Percentiles rank a stretch among this genome's conserved stretches.
Evolutionary conservation across 2,888 invertebrate genomes (phyloP).

Genomic region (Amiota communis): DNA sequence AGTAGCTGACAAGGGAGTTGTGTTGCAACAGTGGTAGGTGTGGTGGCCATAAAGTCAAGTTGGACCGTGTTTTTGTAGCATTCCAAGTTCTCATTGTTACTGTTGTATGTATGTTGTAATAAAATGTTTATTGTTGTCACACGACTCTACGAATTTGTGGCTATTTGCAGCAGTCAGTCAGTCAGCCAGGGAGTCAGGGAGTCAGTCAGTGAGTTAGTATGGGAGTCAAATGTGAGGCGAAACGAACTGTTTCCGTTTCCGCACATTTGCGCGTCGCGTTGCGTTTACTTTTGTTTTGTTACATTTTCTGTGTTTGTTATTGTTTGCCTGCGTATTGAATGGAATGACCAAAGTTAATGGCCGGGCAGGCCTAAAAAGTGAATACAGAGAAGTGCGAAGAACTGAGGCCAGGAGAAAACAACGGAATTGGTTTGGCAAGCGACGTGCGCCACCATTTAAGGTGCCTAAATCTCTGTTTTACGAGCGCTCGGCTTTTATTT

Average conservation of each 20-base stretch:
- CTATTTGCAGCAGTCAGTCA: background rate
- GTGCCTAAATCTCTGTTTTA: slow-evolving; percentile 64
- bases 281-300: slow-evolving; percentile 7
- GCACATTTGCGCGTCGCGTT: slow-evolving; percentile 39
- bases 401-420: background rate
- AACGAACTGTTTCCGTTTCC: slow-evolving; percentile 34
- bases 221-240: slow-evolving; percentile 2
- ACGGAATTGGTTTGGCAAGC: background rate
- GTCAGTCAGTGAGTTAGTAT: too few species aligned
- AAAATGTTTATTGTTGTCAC: slow-evolving; percentile 69
- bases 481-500: slow-evolving; percentile 59
- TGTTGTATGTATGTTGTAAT: slow-evolving; percentile 65
- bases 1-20: background rate
- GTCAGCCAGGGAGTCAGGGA: background rate
- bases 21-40: background rate
- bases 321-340: slow-evolving; percentile 55
- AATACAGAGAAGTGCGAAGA: slow-evolving; percentile 60
- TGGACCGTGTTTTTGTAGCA: background rate
- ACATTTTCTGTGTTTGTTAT: slow-evolving; percentile 9
- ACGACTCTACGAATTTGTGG: slow-evolving; percentile 50
- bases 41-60: slow-evolving; percentile 13
- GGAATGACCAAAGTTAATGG: slow-evolving; percentile 67
- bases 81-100: slow-evolving; percentile 40
- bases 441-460: slow-evolving; percentile 3
- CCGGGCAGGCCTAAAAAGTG: slow-evolving; percentile 63